Base-by-base conservation (phyloP, 2,888 invertebrate genomes). In the Rhogogaster chlorosoma region DNA sequence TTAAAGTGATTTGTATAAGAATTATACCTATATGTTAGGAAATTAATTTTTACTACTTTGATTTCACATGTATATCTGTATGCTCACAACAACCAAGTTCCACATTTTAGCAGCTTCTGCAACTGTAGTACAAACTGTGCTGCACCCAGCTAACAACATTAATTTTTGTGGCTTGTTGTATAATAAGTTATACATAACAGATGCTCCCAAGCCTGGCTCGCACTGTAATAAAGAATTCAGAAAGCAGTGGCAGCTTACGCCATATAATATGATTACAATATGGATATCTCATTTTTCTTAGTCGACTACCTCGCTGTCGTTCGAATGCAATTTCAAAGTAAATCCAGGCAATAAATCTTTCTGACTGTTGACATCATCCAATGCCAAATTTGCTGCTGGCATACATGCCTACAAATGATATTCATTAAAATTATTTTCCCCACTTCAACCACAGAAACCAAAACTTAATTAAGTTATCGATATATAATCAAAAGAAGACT, bases 41-140 rank as follows among this genome's bases (percentile, higher is more conserved):
- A 67, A 32, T 49, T 77, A 57, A 18, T 71, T 57, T 57, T 82
- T 2, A 1, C 61, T 10, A 75, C 4, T 29, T 80, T 53, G 29
- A 71, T 36, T 57, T 12, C 5, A 26, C 49, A n/a, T 15, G 2
- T 42, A 26, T 45, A 42, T 5, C 38, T 83, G 38, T n/a, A 29
- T 45, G 38, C 97, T 96, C 94, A 99, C 99, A 95, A 99, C 99
- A 93, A 99, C 98, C 87, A 99, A 96, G 94, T 99, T 99, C 99
- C 99, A 99, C 98, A 99, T 99, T 94, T 99, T 99, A 85, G 99
- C 99, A 67, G 99, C 99, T 94, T 99, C 99, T 2, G 99, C 99
- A 18, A 99, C 99, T 71, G 99, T 99, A 32, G 99, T 99, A 92
- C 99, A 99, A 38, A 99, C 99, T 10, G 99, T 99, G 90, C 99